phyloP scores from a whole-genome alignment of 64 coral and sea anemone genomes.

The Exaiptasia diaphana region DNA sequence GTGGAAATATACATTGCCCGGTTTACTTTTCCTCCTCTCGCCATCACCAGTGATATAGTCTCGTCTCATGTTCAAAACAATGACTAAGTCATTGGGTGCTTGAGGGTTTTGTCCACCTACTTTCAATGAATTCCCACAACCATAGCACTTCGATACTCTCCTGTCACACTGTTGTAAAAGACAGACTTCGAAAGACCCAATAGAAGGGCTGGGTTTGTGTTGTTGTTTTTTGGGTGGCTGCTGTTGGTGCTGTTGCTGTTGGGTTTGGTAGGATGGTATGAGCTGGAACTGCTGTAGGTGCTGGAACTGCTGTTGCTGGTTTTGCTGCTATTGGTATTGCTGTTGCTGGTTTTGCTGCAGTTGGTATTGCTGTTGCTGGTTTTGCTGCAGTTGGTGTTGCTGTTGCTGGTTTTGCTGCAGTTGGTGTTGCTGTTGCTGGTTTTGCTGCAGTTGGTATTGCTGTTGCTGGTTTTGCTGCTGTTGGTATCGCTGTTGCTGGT shows the following conservation, averaged over 20 bases:
- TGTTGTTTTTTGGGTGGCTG: neutral
- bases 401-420: neutral
- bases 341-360: neutral
- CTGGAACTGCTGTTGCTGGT: neutral
- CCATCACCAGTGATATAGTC: neutral
- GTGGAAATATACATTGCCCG: conserved; percentile 19
- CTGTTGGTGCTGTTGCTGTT: neutral
- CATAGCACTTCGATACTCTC: neutral
- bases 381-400: neutral
- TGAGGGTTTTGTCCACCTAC: neutral
- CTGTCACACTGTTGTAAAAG: neutral
- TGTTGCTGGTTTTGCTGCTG: neutral
- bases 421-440: neutral
- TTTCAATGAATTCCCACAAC: neutral
- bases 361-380: neutral
- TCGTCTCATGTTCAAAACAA: conserved; percentile 18
- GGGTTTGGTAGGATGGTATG: too few species aligned
- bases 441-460: neutral
- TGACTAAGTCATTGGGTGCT: neutral
- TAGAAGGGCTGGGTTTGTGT: conserved; percentile 2
- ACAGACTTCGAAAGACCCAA: neutral
- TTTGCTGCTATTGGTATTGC: neutral
- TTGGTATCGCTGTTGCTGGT: neutral
- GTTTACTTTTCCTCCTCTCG: neutral
- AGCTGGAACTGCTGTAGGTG: neutral